Evolutionary conservation across 92 coral and sea anemone genomes (phyloP).

Genomic region (Actinostola sp.): DNA sequence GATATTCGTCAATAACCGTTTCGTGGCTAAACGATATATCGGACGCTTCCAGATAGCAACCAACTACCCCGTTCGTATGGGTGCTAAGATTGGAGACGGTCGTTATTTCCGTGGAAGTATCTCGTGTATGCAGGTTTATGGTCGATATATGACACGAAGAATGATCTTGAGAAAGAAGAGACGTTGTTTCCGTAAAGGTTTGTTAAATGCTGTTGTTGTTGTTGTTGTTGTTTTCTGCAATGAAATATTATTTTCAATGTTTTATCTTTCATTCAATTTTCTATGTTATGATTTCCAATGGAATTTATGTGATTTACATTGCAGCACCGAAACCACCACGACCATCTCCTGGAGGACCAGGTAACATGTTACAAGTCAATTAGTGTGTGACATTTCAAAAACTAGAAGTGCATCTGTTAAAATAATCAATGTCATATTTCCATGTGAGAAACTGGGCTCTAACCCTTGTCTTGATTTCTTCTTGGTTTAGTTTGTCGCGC

Average conservation of each 20-base stretch:
- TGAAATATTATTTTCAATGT: too few relatives aligned
- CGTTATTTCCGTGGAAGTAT: constrained; percentile 34
- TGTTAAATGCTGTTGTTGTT: constrained; percentile 39
- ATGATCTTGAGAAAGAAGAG: constrained; percentile 4
- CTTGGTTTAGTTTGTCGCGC: constrained; percentile 37
- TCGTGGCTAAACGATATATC: neutral
- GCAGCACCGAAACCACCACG: too few relatives aligned
- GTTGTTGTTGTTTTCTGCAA: neutral
- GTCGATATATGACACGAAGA: neutral
- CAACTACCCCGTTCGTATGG: constrained; percentile 18
- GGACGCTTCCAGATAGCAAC: constrained; percentile 37
- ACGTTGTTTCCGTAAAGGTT: constrained; percentile 32
- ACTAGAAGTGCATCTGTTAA: too few relatives aligned
- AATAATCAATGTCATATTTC: neutral
- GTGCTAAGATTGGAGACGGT: constrained; percentile 18
- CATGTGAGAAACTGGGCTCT: too few relatives aligned
- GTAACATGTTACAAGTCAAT: neutral
- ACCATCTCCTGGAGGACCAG: neutral
- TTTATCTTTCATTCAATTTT: too few relatives aligned
- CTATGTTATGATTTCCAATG: too few relatives aligned
- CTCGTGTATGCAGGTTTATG: constrained; percentile 36
- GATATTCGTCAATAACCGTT: constrained; percentile 32
- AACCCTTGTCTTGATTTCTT: neutral
- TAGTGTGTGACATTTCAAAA: too few relatives aligned
- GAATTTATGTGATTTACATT: too few relatives aligned